Evolutionary conservation across 2,797 vertebrate species (phyloP).

Genomic region (Muraenolepis orangiensis): DNA sequence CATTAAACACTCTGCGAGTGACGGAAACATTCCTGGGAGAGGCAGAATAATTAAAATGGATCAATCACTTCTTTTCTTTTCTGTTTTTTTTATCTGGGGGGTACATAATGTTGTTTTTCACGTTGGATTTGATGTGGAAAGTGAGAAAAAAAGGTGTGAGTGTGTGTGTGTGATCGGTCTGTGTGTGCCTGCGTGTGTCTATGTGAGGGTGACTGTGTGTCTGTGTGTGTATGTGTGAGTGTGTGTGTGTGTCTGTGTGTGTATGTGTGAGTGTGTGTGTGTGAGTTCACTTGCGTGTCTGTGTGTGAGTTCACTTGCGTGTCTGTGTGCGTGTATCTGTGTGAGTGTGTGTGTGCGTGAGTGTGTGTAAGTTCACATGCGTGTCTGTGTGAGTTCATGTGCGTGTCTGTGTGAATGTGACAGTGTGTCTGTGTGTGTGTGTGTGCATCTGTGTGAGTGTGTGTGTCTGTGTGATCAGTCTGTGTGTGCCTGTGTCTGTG

Average conservation of each 20-base stretch:
- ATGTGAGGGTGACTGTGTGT: no score
- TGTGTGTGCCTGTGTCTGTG: not conserved
- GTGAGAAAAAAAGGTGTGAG: not conserved
- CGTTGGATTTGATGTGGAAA: constrained; percentile 44
- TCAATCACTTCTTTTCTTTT: constrained; percentile 57
- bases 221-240: not conserved
- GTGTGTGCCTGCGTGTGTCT: no score
- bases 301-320: no score
- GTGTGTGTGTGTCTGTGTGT: not conserved
- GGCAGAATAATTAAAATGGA: constrained; percentile 67
- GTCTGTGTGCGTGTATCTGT: no score
- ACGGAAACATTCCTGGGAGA: constrained; percentile 60
- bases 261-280: constrained; percentile 2
- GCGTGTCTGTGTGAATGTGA: constrained; percentile 32
- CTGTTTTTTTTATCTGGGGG: no score
- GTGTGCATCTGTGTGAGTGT: no score
- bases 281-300: no score
- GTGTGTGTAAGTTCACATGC: not conserved
- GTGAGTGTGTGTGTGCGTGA: not conserved
- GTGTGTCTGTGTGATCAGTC: not conserved
- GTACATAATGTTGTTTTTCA: constrained; percentile 19
- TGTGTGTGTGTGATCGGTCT: not conserved
- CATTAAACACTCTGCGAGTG: constrained; percentile 56
- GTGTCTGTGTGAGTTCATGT: not conserved
- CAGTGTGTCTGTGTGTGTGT: no score